These are phyloP conservation scores for Caenorhabditis sp. DNA, from an alignment of 2,888 invertebrate species.

Conservation along the genomic window DNA sequence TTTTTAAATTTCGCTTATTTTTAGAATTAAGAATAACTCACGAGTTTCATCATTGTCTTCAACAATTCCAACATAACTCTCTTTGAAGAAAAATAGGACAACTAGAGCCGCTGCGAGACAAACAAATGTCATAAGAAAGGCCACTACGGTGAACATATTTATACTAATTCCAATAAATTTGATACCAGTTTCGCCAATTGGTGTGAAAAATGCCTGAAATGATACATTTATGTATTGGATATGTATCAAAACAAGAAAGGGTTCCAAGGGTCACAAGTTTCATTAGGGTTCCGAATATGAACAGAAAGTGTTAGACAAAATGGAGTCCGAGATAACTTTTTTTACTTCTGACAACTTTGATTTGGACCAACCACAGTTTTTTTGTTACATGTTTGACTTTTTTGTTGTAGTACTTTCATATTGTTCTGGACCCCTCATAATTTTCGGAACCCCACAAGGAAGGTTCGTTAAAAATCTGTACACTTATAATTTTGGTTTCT, in stretches of 20 bases:
- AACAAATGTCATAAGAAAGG: conserved; percentile 46
- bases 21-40: background rate
- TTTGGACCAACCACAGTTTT: too few species aligned
- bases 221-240: background rate
- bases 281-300: too few species aligned
- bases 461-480: too few species aligned
- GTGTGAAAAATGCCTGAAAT: conserved; percentile 33
- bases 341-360: too few species aligned
- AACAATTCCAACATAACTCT: conserved; percentile 53
- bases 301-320: too few species aligned
- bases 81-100: conserved; percentile 46
- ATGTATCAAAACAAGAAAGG: background rate
- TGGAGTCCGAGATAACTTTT: too few species aligned
- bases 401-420: too few species aligned
- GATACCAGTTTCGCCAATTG: conserved; percentile 39
- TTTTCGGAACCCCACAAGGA: too few species aligned
- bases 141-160: conserved; percentile 48
- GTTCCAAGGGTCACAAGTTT: too few species aligned
- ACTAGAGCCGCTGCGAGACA: conserved; percentile 27
- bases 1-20: background rate
- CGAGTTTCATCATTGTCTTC: conserved; percentile 33
- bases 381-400: too few species aligned
- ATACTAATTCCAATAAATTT: conserved; percentile 23
- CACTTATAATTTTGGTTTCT: too few species aligned
- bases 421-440: too few species aligned